Evolutionary conservation across 92 coral and sea anemone species (phyloP).

Genomic region (Plumapathes pennacea): DNA sequence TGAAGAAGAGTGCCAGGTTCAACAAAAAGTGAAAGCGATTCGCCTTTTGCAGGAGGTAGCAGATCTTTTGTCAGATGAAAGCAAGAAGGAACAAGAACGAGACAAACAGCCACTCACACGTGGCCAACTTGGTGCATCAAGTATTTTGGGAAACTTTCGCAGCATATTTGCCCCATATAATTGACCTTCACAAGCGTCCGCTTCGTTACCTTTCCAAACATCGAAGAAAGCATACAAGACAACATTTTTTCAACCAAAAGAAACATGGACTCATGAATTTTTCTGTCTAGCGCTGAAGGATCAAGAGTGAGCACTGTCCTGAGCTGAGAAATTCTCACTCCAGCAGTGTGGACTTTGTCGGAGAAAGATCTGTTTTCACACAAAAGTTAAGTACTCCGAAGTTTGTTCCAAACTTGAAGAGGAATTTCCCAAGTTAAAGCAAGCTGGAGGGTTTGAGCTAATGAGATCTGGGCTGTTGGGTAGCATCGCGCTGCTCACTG

Average conservation of each 20-base stretch:
- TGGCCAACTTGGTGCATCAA: constrained; percentile 16
- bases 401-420: constrained; percentile 27
- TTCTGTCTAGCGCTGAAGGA: constrained; percentile 28
- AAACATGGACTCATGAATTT: constrained; percentile 59
- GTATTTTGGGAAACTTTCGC: constrained; percentile 1
- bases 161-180: constrained; percentile 7
- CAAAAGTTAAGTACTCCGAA: constrained; percentile 21
- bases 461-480: constrained; percentile 25
- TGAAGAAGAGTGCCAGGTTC: not conserved
- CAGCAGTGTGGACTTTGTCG: constrained; percentile 41
- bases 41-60: constrained; percentile 14
- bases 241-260: constrained; percentile 10
- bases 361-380: constrained; percentile 35
- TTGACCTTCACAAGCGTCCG: not conserved
- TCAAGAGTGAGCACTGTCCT: constrained; percentile 22
- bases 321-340: constrained; percentile 31
- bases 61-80: not conserved
- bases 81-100: not conserved
- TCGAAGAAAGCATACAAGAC: not conserved
- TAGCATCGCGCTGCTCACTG: constrained; percentile 11
- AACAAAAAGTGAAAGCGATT: constrained; percentile 5
- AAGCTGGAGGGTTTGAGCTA: constrained; percentile 46
- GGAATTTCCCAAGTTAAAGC: constrained; percentile 36
- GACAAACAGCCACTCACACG: not conserved
- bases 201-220: not conserved